Base-by-base conservation (phyloP, 1,140 invertebrate species). In the Leptopilina boulardi region DNA sequence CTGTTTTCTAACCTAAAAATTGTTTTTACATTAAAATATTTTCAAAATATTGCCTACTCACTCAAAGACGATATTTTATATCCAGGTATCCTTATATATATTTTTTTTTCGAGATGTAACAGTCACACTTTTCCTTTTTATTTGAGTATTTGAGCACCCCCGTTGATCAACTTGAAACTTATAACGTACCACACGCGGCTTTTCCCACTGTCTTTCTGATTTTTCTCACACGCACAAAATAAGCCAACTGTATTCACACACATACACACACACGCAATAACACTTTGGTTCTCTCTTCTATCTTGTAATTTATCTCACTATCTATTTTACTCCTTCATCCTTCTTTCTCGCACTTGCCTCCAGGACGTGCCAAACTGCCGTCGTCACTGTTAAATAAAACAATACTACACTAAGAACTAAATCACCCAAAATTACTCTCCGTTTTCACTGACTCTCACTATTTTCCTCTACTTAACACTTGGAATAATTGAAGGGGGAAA, bases 281-380 rank as follows among this genome's bases (percentile, higher is more conserved):
- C 34, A 38, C 34, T 38, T 59, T 21, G 70, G 51, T 71, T 47
- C 73, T 51, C 73, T 78, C 19, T 42, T 74, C 59, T 66, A 59
- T 73, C 56, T 73, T 56, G n/a, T 30, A 71, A 79, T 73, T 74
- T 70, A 75, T 74, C 42, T 73, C 70, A 18, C 74, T 74, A 79
- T 74, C 51, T 70, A 51, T 19, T 38, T 47, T 18, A 73, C 73
- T 73, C 73, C 51, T 54, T 56, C 66, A 30, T 66, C 23, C 59
- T 66, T 26, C 26, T 30, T 66, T 66, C 59, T 30, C 15, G 13
- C 59, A 66, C 59, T 66, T 30, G 13, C 11, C 26, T 23, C 26
- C 26, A 66, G 56, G 56, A 66, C 56, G 23, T 66, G 56, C 23
- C 56, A 66, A n/a, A 66, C 56, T 66, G 56, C 56, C 56, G 21